Percentiles rank a stretch among this genome's conserved stretches.
Evolutionary conservation across 1,140 invertebrate genomes (phyloP).

Genomic region (Nebria ingens): DNA sequence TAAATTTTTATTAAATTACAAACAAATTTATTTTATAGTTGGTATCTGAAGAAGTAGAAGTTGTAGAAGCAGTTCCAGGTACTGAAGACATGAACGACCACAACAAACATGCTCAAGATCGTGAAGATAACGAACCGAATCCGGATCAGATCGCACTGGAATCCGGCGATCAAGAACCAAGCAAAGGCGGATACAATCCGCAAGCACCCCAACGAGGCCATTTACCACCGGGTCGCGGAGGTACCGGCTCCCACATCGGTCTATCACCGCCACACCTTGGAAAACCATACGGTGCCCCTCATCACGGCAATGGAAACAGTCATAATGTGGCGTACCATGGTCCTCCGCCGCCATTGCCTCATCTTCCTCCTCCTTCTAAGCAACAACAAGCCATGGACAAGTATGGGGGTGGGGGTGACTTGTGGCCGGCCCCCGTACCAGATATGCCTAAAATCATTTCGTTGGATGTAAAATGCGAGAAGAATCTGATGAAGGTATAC

Average conservation of each 20-base stretch:
- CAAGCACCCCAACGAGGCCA: conserved; percentile 32
- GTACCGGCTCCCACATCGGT: conserved; percentile 20
- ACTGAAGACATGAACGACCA: conserved; percentile 43
- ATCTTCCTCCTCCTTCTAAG: conserved; percentile 43
- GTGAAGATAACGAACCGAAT: conserved; percentile 32
- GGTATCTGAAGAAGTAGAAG: conserved; percentile 50
- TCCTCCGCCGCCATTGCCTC: conserved; percentile 50
- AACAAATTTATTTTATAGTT: conserved; percentile 31
- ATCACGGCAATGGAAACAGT: conserved; percentile 20
- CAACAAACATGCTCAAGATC: conserved; percentile 24
- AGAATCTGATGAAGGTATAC: conserved; percentile 86
- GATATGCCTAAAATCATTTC: conserved; percentile 88
- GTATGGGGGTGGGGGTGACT: conserved; percentile 46
- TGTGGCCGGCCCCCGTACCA: conserved; percentile 66
- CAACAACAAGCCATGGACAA: conserved; percentile 45
- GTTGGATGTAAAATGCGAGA: conserved; percentile 88
- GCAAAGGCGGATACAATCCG: conserved; percentile 25
- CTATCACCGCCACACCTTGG: conserved; percentile 36
- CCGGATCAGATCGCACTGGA: conserved; percentile 57
- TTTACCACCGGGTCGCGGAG: conserved; percentile 9
- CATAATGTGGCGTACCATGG: conserved; percentile 46
- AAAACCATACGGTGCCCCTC: conserved; percentile 20
- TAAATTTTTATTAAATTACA: neutral
- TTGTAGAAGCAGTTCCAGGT: conserved; percentile 47
- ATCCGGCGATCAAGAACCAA: conserved; percentile 45